Percentiles rank a stretch among this genome's conserved stretches.
These are phyloP conservation scores for Agapornis roseicollis DNA, from an alignment of 2,113 vertebrate species.

Conservation along the genomic window DNA sequence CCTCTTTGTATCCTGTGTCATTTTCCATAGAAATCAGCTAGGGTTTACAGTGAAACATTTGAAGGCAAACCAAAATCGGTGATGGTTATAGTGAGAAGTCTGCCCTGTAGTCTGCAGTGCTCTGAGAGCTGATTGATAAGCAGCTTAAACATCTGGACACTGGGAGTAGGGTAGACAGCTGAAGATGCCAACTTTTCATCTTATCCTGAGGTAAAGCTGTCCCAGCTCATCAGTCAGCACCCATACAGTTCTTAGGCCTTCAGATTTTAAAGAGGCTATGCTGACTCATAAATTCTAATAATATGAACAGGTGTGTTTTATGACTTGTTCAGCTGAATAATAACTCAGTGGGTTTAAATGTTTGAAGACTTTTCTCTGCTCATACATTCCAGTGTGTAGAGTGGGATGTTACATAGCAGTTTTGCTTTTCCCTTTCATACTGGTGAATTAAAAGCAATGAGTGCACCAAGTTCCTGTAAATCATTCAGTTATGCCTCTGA, in stretches of 20 bases:
- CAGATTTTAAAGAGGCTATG: not conserved
- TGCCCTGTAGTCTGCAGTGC: not conserved
- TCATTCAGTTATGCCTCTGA: not conserved
- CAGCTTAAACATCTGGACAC: constrained; percentile 24
- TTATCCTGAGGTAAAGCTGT: constrained; percentile 19
- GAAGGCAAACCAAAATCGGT: not conserved
- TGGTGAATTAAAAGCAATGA: not conserved
- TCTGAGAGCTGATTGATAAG: constrained; percentile 38
- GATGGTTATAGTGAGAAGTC: not conserved
- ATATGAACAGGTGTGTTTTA: not conserved
- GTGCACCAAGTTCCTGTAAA: not conserved
- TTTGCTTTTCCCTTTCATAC: not conserved
- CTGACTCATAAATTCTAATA: not conserved
- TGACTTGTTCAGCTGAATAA: not conserved
- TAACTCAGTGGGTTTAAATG: not conserved
- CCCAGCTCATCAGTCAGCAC: constrained; percentile 38
- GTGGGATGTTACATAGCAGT: not conserved
- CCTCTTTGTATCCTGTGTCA: not conserved
- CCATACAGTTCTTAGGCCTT: not conserved
- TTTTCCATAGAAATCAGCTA: not conserved
- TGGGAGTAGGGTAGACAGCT: constrained; percentile 2
- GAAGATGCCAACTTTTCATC: constrained; percentile 50
- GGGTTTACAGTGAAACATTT: not conserved
- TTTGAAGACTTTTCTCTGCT: not conserved
- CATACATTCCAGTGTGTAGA: not conserved